Percentiles rank a stretch among this genome's conserved stretches.
Evolutionary conservation across 2,113 vertebrate genomes (phyloP).

Genomic region (Muscicapa adusta): DNA sequence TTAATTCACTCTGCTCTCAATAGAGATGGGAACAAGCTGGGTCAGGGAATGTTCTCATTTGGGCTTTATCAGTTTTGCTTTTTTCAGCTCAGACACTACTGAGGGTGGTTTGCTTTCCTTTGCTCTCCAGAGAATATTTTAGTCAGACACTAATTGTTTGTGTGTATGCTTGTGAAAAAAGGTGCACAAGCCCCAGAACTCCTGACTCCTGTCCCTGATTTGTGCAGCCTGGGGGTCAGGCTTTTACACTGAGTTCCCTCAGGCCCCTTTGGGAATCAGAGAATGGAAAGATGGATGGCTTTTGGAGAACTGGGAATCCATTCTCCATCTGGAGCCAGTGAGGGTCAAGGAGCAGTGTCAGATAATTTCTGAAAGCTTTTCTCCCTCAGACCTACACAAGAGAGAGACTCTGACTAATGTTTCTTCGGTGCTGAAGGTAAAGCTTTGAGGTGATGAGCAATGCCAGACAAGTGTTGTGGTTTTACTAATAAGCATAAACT

Average conservation of each 20-base stretch:
- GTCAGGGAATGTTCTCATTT: background rate
- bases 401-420: background rate
- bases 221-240: background rate
- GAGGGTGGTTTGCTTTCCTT: background rate
- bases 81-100: background rate
- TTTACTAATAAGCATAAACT: background rate
- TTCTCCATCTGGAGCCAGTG: background rate
- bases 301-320: background rate
- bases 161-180: background rate
- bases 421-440: background rate
- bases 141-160: background rate
- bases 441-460: background rate
- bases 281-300: background rate
- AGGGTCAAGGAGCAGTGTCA: background rate
- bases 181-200: background rate
- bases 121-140: background rate
- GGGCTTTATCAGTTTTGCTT: background rate
- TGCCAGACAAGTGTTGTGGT: background rate
- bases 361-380: background rate
- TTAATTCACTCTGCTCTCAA: slow-evolving; percentile 46
- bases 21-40: background rate
- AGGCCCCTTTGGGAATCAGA: background rate
- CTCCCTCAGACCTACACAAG: background rate
- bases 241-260: background rate
- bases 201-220: rapidly evolving